Conservation (phyloP, 1,140 invertebrate genomes). For the Ylistrum balloti region DNA sequence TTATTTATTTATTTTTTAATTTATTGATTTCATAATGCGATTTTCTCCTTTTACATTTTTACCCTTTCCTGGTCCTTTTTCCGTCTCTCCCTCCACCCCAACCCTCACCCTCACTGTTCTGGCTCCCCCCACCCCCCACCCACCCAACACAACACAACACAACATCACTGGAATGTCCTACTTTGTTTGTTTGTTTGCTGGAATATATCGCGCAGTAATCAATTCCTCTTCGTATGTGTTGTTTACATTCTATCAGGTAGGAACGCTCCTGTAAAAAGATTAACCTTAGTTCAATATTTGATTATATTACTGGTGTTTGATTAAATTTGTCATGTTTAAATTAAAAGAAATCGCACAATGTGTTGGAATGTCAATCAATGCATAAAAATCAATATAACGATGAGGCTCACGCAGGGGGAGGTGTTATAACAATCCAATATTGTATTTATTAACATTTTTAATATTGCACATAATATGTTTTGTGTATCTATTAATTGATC, state of each 20-base stretch:
- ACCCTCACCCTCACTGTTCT: neutral
- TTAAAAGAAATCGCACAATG: neutral
- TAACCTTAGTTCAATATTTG: neutral
- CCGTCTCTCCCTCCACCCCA: neutral
- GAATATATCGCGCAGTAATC: neutral
- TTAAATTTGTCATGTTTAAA: neutral
- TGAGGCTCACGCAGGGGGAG: neutral
- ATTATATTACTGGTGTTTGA: conserved; percentile 37
- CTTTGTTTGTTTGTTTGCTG: neutral
- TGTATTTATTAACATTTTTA: too few relatives aligned
- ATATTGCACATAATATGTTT: too few relatives aligned
- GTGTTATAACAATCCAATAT: too few relatives aligned
- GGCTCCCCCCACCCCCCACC: neutral
- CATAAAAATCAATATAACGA: neutral
- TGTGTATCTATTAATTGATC: too few relatives aligned
- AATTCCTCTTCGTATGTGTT: neutral
- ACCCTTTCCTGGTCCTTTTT: too few relatives aligned
- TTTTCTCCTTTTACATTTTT: too few relatives aligned
- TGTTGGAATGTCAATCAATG: neutral
- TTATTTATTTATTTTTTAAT: too few relatives aligned
- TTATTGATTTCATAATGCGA: too few relatives aligned
- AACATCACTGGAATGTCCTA: neutral
- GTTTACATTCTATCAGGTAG: neutral
- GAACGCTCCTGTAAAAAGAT: neutral
- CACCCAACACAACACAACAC: neutral